Conservation (phyloP, 2,113 vertebrate genomes). For the Hippocampus zosterae region DNA sequence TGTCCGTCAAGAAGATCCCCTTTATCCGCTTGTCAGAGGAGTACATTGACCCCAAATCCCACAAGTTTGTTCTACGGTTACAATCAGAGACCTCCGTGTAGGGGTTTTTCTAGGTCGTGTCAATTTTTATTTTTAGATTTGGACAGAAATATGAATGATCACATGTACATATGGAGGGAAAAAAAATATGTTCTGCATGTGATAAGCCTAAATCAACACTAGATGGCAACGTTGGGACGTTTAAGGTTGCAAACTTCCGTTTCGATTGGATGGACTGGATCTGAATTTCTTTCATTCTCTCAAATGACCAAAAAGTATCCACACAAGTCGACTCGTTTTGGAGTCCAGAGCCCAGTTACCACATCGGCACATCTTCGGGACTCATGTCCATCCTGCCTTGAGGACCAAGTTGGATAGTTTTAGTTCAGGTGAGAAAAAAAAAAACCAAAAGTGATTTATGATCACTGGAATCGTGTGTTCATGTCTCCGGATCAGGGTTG, state of each 20-base stretch:
- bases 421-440: neutral
- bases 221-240: conserved; percentile 8
- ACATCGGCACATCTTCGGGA: neutral
- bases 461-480: neutral
- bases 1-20: conserved; percentile 83
- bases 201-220: conserved; percentile 22
- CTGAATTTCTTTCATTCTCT: neutral
- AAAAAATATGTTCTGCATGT: conserved; percentile 4
- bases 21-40: conserved; percentile 92
- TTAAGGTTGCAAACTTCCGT: neutral
- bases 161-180: neutral
- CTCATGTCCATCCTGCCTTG: neutral
- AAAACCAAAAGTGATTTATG: neutral
- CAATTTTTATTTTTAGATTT: conserved; percentile 42
- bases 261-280: conserved; percentile 10
- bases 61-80: conserved; percentile 94
- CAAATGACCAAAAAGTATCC: neutral
- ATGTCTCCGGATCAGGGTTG: conserved; percentile 5
- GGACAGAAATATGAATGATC: conserved; percentile 10
- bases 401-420: neutral
- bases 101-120: conserved; percentile 24
- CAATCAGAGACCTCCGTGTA: conserved; percentile 95
- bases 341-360: neutral
- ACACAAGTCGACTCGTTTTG: conserved; percentile 15
- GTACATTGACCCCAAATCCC: conserved; percentile 93